Conservation (phyloP, 2,888 invertebrate species). For the Sinelater perroti region DNA sequence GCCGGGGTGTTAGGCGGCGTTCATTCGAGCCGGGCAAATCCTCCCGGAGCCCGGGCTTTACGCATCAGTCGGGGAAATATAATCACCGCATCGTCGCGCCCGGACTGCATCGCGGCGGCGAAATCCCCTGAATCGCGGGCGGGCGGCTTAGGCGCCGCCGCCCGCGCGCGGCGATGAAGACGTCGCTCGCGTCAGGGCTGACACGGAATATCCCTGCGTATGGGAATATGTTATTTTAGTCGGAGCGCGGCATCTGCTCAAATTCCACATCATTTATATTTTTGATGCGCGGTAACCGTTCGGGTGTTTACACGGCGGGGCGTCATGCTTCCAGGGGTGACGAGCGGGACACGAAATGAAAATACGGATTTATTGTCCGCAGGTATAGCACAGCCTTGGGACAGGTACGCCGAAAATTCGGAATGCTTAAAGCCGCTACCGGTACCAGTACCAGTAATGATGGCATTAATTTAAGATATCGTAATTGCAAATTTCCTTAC, state of each 20-base stretch:
- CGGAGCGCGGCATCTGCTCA: slow-evolving; percentile 30
- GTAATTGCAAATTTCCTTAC: too few species aligned
- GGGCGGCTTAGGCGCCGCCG: slow-evolving; percentile 8
- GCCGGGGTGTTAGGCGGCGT: slow-evolving; percentile 46
- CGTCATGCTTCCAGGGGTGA: slow-evolving; percentile 21
- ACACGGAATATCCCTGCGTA: slow-evolving; percentile 32
- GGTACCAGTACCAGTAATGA: too few species aligned
- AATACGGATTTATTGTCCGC: too few species aligned
- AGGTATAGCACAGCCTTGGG: too few species aligned
- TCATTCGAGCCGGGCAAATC: slow-evolving; percentile 50
- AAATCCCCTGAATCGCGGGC: slow-evolving; percentile 44
- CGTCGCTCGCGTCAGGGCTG: slow-evolving; percentile 32
- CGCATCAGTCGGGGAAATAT: slow-evolving; percentile 54
- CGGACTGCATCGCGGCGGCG: slow-evolving; percentile 39
- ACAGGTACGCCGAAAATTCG: too few species aligned
- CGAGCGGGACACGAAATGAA: too few species aligned
- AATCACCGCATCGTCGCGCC: slow-evolving; percentile 53
- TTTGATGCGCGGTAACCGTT: slow-evolving; percentile 27
- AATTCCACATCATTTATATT: slow-evolving; percentile 37
- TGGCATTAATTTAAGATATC: too few species aligned
- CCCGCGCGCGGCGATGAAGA: slow-evolving; percentile 27
- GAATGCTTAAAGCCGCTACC: too few species aligned
- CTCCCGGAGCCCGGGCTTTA: slow-evolving; percentile 53
- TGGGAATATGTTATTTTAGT: slow-evolving; percentile 35
- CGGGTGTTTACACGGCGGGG: slow-evolving; percentile 24